Base-by-base conservation (phyloP, 1,140 invertebrate species). In the Asobara japonica region DNA sequence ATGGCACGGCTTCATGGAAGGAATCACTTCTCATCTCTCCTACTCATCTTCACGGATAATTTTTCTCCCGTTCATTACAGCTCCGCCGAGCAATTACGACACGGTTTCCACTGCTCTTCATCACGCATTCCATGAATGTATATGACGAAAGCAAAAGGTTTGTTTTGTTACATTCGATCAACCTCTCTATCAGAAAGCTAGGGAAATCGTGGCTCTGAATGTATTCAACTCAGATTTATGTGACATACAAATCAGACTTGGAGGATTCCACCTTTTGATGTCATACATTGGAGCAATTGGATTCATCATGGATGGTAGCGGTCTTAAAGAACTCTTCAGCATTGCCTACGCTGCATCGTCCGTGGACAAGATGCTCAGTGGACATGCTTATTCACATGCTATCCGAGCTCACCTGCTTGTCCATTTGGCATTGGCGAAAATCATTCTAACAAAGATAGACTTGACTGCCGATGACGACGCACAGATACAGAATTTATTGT, bases 121-220 rank as follows among this genome's bases (percentile, higher is more conserved):
- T 36, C 3, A 30, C 30, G 71, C 74, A 20, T 30, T 65, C 16
- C 36, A 74, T 27, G 69, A 74, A 62, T 18, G 20, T 18, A 70
- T 72, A 60, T 1, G 30, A 31, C 16, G 51, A 13, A 13, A 65
- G 10, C 80, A 82, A 75, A 79, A 68, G 38, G 77, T 72, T 4
- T 72, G 67, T 65, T 68, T 84, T 20, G 77, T 84, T 0, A 85
- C 80, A 20, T 84, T 83, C 76, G 78, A 79, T 71, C 74, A 76
- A 60, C 75, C 76, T 3, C 41, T 79, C 4, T 75, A 74, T 71
- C 66, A 33, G 0, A 77, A 76, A 74, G 75, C 75, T n/a, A 56
- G 73, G 64, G 74, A 79, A 70, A 76, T 79, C n/a, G 11, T 77
- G 27, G 60, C 66, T 64, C 38, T 25, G 3, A 30, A 31, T 29